Evolutionary conservation across 2,888 invertebrate genomes (phyloP).

Genomic region (Lasius platythorax): DNA sequence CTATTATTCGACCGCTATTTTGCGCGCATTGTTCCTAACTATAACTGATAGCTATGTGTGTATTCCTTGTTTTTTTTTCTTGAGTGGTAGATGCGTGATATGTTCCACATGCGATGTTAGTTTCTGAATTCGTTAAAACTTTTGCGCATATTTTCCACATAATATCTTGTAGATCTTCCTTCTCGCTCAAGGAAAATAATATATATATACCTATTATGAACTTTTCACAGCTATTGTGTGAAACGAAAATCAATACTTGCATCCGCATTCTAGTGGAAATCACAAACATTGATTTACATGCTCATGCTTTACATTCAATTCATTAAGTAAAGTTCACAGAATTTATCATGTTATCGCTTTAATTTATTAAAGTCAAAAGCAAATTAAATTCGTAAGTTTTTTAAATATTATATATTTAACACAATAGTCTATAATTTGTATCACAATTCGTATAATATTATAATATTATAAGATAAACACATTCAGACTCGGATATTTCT

Average conservation of each 20-base stretch:
- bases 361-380: not conserved
- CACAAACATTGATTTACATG: not conserved
- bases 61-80: not conserved
- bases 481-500: constrained; percentile 18
- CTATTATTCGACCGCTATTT: constrained; percentile 65
- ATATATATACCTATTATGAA: not conserved
- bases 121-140: not conserved
- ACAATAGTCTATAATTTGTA: not conserved
- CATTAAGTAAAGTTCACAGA: constrained; percentile 23
- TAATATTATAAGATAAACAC: constrained; percentile 20
- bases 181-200: not conserved
- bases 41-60: not conserved
- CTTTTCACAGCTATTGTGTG: not conserved
- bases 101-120: not conserved
- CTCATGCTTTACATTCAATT: not conserved
- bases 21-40: constrained; percentile 34
- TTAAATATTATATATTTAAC: not conserved
- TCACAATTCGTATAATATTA: not conserved
- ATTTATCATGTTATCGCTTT: constrained; percentile 7
- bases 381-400: not conserved
- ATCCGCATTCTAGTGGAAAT: not conserved
- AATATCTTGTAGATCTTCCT: not conserved
- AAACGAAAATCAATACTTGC: not conserved
- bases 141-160: not conserved
- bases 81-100: not conserved